A percentile compares a stretch with the other conserved stretches of the same genome.
Conservation (phyloP, 2,888 invertebrate species). For the Acanthosepion lycidas region DNA sequence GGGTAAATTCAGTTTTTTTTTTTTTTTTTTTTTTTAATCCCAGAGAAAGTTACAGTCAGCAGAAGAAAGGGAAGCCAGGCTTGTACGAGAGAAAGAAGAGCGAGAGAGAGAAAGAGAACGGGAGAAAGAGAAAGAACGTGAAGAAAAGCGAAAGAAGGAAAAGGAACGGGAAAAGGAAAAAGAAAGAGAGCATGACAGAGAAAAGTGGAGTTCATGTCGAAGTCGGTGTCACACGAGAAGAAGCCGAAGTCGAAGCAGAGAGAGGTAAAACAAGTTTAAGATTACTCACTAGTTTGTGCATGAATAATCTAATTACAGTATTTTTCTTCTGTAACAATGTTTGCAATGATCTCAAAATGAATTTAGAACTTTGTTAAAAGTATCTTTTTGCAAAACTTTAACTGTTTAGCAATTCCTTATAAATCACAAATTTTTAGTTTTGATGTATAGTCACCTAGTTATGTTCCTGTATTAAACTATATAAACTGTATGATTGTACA, state of each 20-base stretch:
- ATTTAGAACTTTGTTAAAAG: no score
- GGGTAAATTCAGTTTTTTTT: no score
- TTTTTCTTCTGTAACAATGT: no score
- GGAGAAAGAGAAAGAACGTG: constrained; percentile 42
- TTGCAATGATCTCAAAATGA: no score
- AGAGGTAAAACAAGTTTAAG: not conserved
- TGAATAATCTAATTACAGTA: no score
- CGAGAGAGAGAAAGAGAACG: constrained; percentile 2
- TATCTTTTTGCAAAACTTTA: no score
- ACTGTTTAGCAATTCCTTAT: no score
- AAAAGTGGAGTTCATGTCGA: constrained; percentile 38
- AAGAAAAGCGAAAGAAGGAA: constrained; percentile 45
- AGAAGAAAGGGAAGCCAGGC: constrained; percentile 47
- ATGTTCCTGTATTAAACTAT: no score
- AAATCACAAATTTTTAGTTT: no score
- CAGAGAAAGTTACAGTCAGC: constrained; percentile 63
- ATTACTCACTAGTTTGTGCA: no score
- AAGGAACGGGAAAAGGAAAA: constrained; percentile 46
- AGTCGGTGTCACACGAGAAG: constrained; percentile 11
- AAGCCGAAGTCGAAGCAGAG: constrained; percentile 43
- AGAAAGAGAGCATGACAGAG: constrained; percentile 47
- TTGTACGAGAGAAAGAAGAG: constrained; percentile 39
- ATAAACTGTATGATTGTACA: no score
- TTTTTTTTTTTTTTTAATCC: not conserved
- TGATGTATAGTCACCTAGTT: no score